A percentile compares a stretch with the other conserved stretches of the same genome.
Conservation (phyloP, 1,140 invertebrate genomes). For the Heliconius melpomene region DNA sequence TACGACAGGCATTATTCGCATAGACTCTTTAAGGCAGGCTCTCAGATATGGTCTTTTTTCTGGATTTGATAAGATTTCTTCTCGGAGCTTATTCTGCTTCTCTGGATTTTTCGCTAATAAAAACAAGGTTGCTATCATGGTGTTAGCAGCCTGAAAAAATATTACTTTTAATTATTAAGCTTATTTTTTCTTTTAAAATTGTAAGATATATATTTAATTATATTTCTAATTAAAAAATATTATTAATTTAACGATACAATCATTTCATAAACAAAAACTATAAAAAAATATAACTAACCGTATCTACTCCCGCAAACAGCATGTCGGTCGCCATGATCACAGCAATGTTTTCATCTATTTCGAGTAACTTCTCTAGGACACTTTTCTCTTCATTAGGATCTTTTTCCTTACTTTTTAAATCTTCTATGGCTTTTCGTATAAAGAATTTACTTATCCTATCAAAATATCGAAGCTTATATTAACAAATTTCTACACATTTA, state of each 20-base stretch:
- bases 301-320: conserved; percentile 89
- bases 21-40: conserved; percentile 85
- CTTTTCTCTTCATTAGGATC: conserved; percentile 54
- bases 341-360: conserved; percentile 81
- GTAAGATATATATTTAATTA: no score
- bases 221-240: no score
- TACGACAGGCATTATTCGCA: conserved; percentile 81
- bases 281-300: conserved; percentile 75
- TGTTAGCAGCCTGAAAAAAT: conserved; percentile 59
- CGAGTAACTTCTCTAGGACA: conserved; percentile 81
- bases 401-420: conserved; percentile 41
- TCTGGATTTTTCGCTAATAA: conserved; percentile 84
- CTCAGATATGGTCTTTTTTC: conserved; percentile 82
- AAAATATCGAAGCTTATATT: neutral
- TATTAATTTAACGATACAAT: no score
- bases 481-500: no score
- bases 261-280: no score
- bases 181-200: no score
- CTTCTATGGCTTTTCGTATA: conserved; percentile 48
- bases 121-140: conserved; percentile 79
- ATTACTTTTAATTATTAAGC: neutral
- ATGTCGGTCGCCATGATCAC: conserved; percentile 87
- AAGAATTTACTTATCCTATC: conserved; percentile 56
- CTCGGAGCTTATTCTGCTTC: conserved; percentile 84
- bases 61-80: conserved; percentile 81